Evolutionary conservation across 1,140 invertebrate species (phyloP).

Genomic region (Eueides isabella): DNA sequence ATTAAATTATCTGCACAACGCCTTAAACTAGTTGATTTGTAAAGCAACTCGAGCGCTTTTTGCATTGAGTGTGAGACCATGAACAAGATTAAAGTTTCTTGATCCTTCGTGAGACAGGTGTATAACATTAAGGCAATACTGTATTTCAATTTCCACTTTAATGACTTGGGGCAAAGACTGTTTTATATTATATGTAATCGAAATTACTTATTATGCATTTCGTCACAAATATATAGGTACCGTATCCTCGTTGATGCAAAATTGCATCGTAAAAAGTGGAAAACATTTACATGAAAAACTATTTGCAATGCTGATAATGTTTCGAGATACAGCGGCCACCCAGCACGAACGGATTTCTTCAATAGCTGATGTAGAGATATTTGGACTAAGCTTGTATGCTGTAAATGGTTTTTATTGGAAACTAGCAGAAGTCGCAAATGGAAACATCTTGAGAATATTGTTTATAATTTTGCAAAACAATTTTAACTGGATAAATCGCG

Average conservation of each 20-base stretch:
- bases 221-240: slow-evolving; percentile 56
- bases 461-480: no score
- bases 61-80: slow-evolving; percentile 43
- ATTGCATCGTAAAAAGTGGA: slow-evolving; percentile 53
- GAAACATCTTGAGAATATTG: not conserved
- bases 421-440: not conserved
- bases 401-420: not conserved
- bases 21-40: slow-evolving; percentile 52
- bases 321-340: slow-evolving; percentile 44
- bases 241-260: slow-evolving; percentile 40
- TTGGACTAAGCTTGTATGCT: slow-evolving; percentile 18
- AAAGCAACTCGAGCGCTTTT: slow-evolving; percentile 54
- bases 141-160: slow-evolving; percentile 47
- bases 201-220: slow-evolving; percentile 58
- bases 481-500: no score
- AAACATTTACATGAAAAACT: slow-evolving; percentile 48
- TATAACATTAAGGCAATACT: slow-evolving; percentile 43
- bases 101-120: slow-evolving; percentile 70
- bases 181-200: slow-evolving; percentile 43
- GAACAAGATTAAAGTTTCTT: slow-evolving; percentile 60
- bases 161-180: slow-evolving; percentile 43
- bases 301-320: slow-evolving; percentile 38
- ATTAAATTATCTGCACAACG: slow-evolving; percentile 65
- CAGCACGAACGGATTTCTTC: slow-evolving; percentile 45
- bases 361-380: slow-evolving; percentile 36